Evolutionary conservation across 2,797 vertebrate species (phyloP).

Genomic region (Chromobotia macracanthus): DNA sequence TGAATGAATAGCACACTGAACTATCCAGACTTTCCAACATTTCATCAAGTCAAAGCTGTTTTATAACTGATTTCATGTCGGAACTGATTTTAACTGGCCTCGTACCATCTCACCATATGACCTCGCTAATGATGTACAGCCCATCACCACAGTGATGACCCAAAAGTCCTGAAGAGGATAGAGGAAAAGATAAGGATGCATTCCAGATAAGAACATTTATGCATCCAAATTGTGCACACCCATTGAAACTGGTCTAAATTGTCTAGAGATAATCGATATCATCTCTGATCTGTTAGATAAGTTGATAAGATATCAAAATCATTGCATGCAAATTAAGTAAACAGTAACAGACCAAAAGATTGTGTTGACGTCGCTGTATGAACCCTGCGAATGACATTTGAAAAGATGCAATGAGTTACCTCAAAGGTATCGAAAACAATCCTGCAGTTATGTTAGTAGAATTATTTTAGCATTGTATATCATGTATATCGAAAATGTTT

Average conservation of each 20-base stretch:
- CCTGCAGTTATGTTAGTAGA: too few relatives aligned
- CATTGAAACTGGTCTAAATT: not conserved
- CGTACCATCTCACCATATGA: not conserved
- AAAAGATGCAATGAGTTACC: not conserved
- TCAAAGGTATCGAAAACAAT: too few relatives aligned
- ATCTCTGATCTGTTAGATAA: conserved; percentile 1
- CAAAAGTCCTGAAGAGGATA: not conserved
- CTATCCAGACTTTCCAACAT: not conserved
- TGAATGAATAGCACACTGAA: not conserved
- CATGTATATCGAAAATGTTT: too few relatives aligned
- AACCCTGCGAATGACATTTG: not conserved
- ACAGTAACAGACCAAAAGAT: not conserved
- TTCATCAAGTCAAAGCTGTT: conserved; percentile 6
- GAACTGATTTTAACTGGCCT: not conserved
- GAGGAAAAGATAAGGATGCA: conserved; percentile 10
- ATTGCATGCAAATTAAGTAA: not conserved
- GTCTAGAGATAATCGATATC: conserved; percentile 4
- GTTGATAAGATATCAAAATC: conserved; percentile 16
- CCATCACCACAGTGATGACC: conserved; percentile 17
- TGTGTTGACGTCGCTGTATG: not conserved
- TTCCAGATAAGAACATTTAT: conserved; percentile 12
- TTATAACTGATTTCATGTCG: not conserved
- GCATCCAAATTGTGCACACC: not conserved
- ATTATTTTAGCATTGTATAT: too few relatives aligned
- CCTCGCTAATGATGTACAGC: not conserved